A percentile compares a stretch with the other conserved stretches of the same genome.
Evolutionary conservation across 1,140 invertebrate genomes (phyloP).

Genomic region (Caenorhabditis brenneri): DNA sequence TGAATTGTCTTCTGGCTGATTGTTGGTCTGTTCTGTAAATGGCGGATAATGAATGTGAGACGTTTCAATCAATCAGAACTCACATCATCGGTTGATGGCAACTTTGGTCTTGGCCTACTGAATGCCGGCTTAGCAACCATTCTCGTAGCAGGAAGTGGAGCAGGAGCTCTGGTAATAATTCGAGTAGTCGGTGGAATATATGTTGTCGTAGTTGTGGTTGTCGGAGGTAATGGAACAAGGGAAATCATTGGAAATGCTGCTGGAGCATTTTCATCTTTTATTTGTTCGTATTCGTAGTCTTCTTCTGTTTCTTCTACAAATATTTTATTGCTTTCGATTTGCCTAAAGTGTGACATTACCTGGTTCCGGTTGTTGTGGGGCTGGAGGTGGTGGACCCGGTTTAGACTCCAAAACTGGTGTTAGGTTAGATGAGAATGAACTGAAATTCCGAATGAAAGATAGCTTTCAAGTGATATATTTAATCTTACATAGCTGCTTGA

Average conservation of each 20-base stretch:
- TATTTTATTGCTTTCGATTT: not conserved
- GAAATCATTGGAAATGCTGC: slow-evolving; percentile 49
- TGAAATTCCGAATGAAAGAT: not conserved
- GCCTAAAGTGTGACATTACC: not conserved
- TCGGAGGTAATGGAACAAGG: not conserved
- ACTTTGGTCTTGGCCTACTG: slow-evolving; percentile 45
- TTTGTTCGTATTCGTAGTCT: slow-evolving; percentile 50
- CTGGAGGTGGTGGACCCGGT: not conserved
- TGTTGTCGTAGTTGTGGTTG: not conserved
- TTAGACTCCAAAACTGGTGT: not conserved
- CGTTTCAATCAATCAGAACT: not conserved
- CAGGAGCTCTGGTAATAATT: not conserved
- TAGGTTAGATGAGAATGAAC: not conserved
- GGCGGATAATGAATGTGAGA: not conserved
- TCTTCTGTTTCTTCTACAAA: slow-evolving; percentile 28
- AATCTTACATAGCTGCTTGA: not conserved
- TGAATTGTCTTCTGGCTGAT: not conserved
- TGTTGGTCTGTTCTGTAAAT: not conserved
- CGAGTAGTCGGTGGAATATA: slow-evolving; percentile 21
- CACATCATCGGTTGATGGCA: not conserved
- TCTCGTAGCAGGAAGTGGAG: not conserved
- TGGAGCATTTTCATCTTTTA: slow-evolving; percentile 28
- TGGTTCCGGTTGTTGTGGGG: not conserved
- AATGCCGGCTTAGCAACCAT: slow-evolving; percentile 19
- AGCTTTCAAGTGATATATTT: not conserved